These are phyloP conservation scores for Heteractis magnifica DNA, from an alignment of 92 coral and sea anemone genomes.

Conservation along the genomic window DNA sequence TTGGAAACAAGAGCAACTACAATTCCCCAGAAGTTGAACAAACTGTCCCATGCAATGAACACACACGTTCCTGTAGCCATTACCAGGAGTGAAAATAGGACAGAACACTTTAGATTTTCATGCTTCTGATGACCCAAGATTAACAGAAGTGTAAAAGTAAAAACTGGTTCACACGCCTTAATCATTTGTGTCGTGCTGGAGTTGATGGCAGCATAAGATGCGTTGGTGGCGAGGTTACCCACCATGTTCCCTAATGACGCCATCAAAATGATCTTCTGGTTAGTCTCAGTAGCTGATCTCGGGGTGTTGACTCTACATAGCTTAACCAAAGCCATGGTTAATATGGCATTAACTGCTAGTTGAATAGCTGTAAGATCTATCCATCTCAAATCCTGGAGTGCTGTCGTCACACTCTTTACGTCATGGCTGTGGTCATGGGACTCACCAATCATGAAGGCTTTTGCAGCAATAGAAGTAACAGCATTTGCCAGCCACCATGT, in stretches of 20 bases:
- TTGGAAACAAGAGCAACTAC: conserved; percentile 19
- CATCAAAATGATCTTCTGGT: not conserved
- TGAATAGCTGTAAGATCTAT: conserved; percentile 37
- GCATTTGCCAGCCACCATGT: conserved; percentile 34
- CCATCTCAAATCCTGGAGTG: conserved; percentile 24
- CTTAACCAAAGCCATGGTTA: conserved; percentile 16
- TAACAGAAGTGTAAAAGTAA: not conserved
- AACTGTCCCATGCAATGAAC: conserved; percentile 5
- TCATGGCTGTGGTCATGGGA: not conserved
- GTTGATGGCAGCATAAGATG: not conserved
- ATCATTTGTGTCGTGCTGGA: conserved; percentile 3
- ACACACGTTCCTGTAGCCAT: conserved; percentile 26
- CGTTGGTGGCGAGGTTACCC: conserved; percentile 24
- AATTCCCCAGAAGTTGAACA: conserved; percentile 22
- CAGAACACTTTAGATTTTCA: not conserved
- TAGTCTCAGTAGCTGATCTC: not conserved
- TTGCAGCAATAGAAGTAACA: conserved; percentile 26
- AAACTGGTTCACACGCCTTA: not conserved
- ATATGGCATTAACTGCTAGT: conserved; percentile 12
- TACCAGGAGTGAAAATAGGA: not conserved
- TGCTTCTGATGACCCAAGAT: not conserved
- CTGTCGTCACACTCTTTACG: not conserved
- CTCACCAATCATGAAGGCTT: not conserved
- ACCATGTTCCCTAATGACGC: conserved; percentile 14
- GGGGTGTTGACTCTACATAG: not conserved